phyloP scores from a whole-genome alignment of 1,140 invertebrate genomes.

The Caenorhabditis inopinata region DNA sequence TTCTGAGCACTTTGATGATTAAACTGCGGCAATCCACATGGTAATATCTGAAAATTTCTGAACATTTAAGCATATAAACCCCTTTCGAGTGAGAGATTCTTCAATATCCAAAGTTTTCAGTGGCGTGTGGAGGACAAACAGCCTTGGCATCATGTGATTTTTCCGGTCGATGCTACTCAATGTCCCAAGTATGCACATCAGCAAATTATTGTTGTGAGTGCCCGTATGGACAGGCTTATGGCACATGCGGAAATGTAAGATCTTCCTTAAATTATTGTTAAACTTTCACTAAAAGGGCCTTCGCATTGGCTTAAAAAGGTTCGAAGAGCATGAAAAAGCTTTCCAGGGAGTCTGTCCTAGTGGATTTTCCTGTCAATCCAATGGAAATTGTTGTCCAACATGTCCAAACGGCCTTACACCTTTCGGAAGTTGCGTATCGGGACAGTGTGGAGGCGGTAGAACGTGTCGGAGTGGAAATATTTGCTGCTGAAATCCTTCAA shows the following conservation, averaged over 20 bases:
- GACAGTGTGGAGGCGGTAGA: constrained; percentile 35
- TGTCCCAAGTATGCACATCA: constrained; percentile 45
- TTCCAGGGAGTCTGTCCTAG: constrained; percentile 47
- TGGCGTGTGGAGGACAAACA: constrained; percentile 54
- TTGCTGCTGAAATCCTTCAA: constrained; percentile 53
- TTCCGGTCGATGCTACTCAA: neutral
- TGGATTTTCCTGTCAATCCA: constrained; percentile 51
- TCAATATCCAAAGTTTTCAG: constrained; percentile 33
- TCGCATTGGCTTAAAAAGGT: no score
- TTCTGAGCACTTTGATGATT: no score
- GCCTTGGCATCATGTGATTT: constrained; percentile 48
- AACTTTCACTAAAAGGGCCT: no score
- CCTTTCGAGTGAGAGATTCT: neutral
- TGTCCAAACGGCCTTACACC: constrained; percentile 54
- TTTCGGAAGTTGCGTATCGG: constrained; percentile 49
- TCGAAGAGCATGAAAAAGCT: no score
- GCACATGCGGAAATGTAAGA: constrained; percentile 50
- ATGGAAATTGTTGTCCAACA: constrained; percentile 55
- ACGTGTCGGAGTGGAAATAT: constrained; percentile 50
- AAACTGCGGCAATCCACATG: no score
- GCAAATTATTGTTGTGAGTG: constrained; percentile 58
- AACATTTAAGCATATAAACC: neutral
- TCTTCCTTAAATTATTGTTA: no score
- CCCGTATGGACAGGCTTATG: constrained; percentile 49
- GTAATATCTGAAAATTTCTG: neutral